phyloP scores from a whole-genome alignment of 2,888 invertebrate species.

The Leucoptera coffeella region DNA sequence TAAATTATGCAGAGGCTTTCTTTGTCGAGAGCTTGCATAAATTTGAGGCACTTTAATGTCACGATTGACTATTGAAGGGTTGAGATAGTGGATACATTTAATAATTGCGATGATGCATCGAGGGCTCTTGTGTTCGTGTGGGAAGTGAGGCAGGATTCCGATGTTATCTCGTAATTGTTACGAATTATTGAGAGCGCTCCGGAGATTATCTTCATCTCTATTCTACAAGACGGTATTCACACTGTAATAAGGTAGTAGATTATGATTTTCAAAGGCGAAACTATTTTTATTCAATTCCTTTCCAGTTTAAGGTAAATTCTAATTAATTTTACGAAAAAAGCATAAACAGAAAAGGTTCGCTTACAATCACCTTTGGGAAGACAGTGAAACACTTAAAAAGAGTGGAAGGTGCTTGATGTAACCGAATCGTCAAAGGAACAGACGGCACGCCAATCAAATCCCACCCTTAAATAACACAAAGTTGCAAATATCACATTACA shows the following conservation, averaged over 20 bases:
- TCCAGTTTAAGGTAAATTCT: too few relatives aligned
- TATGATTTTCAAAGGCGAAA: too few relatives aligned
- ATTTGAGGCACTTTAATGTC: slow-evolving; percentile 42
- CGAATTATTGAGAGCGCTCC: slow-evolving; percentile 35
- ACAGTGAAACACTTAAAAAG: too few relatives aligned
- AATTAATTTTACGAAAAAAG: too few relatives aligned
- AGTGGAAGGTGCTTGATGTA: too few relatives aligned
- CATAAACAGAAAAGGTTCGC: too few relatives aligned
- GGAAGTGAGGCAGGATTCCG: slow-evolving; percentile 38
- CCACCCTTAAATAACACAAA: slow-evolving; percentile 42
- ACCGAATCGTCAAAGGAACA: slow-evolving; percentile 26
- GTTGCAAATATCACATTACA: slow-evolving; percentile 40
- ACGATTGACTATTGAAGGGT: slow-evolving; percentile 25
- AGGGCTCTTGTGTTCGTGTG: slow-evolving; percentile 37
- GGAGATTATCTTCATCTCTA: too few relatives aligned
- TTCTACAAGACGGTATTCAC: too few relatives aligned
- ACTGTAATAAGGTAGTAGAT: too few relatives aligned
- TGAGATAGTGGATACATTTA: slow-evolving; percentile 20
- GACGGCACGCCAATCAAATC: slow-evolving; percentile 25
- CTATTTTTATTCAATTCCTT: too few relatives aligned
- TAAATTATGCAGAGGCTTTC: slow-evolving; percentile 47
- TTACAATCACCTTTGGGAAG: too few relatives aligned
- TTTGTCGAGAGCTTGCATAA: slow-evolving; percentile 44
- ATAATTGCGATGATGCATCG: slow-evolving; percentile 31
- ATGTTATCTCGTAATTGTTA: slow-evolving; percentile 49